phyloP scores from a whole-genome alignment of 2,888 invertebrate genomes.

The Trilocha varians region DNA sequence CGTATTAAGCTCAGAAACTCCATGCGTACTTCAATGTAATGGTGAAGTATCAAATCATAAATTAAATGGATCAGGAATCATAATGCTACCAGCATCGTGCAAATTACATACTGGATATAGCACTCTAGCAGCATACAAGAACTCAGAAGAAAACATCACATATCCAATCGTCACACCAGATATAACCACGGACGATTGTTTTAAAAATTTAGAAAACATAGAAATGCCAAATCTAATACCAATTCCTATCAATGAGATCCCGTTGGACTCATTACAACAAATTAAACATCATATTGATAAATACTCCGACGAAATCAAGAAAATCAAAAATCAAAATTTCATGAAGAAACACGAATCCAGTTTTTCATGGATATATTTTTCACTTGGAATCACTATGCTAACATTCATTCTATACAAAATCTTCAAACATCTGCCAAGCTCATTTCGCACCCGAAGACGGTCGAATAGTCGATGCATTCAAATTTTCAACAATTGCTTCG shows the following conservation, averaged over 20 bases:
- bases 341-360: constrained; percentile 4
- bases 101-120: constrained; percentile 16
- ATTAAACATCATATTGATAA: constrained; percentile 11
- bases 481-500: constrained; percentile 15
- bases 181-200: constrained; percentile 14
- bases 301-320: constrained; percentile 7
- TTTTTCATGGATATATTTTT: constrained; percentile 6
- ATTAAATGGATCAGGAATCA: constrained; percentile 11
- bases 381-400: constrained; percentile 2
- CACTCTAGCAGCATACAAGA: constrained; percentile 12
- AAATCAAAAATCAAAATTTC: constrained; percentile 6
- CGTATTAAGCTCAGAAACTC: constrained; percentile 8
- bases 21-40: too few relatives aligned
- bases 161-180: constrained; percentile 13
- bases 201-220: constrained; percentile 4
- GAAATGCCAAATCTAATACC: constrained; percentile 9
- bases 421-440: background rate
- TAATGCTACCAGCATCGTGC: constrained; percentile 10
- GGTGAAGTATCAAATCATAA: constrained; percentile 10
- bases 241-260: constrained; percentile 13
- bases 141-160: constrained; percentile 11
- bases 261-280: constrained; percentile 10
- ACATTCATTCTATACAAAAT: background rate
- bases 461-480: constrained; percentile 4
- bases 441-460: background rate